Evolutionary conservation across 1,140 invertebrate species (phyloP).

Genomic region (Drosophila melanica): DNA sequence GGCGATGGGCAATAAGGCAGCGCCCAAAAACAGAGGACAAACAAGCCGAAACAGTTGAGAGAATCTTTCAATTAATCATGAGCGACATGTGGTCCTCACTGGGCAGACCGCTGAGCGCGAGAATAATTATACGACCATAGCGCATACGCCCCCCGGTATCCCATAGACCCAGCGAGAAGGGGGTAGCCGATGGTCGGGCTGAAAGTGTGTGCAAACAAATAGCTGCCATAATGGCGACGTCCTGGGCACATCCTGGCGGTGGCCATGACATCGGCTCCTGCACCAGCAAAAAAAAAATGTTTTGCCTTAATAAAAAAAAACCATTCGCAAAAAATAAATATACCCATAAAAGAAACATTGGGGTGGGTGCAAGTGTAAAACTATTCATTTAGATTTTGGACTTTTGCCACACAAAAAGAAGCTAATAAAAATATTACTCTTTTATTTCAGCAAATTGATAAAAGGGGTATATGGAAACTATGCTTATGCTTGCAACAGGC

Average conservation of each 20-base stretch:
- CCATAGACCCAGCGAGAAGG: background rate
- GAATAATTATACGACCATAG: constrained; percentile 70
- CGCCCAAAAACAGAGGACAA: constrained; percentile 26
- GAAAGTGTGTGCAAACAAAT: constrained; percentile 60
- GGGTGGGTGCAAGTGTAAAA: constrained; percentile 10
- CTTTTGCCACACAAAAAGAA: constrained; percentile 1
- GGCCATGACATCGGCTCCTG: constrained; percentile 7
- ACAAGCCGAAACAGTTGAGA: constrained; percentile 61
- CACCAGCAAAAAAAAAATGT: constrained; percentile 44
- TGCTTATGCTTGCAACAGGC: too few species aligned
- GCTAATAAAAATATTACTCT: constrained; percentile 34
- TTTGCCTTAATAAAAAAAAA: constrained; percentile 67
- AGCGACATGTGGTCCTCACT: constrained; percentile 74
- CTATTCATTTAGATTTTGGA: constrained; percentile 50
- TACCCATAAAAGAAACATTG: constrained; percentile 11
- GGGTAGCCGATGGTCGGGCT: constrained; percentile 10
- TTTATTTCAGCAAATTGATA: background rate
- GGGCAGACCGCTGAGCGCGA: constrained; percentile 65
- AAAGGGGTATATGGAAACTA: constrained; percentile 8
- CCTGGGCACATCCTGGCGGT: constrained; percentile 53
- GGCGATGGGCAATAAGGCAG: constrained; percentile 4
- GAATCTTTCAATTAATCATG: constrained; percentile 79
- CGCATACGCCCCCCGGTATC: constrained; percentile 62
- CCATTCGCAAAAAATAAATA: constrained; percentile 37
- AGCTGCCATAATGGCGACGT: constrained; percentile 68